phyloP scores from a whole-genome alignment of 2,797 vertebrate genomes.

The Eulemur albifrons region DNA sequence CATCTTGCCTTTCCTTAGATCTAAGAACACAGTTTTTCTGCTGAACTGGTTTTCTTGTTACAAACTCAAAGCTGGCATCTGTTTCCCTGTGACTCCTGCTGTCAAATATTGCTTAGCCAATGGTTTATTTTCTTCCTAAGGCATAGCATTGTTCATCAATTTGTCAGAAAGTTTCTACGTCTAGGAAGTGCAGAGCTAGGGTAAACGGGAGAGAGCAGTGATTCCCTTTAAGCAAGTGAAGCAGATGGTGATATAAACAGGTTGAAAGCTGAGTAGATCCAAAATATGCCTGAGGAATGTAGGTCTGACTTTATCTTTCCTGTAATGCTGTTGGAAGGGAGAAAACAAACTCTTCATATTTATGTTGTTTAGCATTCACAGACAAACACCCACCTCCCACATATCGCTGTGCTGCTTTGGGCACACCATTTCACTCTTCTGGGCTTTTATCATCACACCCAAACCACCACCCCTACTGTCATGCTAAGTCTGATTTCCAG shows the following conservation, averaged over 20 bases:
- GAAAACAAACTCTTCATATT: background rate
- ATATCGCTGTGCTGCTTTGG: background rate
- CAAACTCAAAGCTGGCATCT: background rate
- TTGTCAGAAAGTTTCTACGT: slow-evolving; percentile 20
- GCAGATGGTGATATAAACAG: slow-evolving; percentile 10
- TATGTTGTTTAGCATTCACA: background rate
- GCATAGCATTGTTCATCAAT: slow-evolving; percentile 12
- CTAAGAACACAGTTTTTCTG: background rate
- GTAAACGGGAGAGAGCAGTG: background rate
- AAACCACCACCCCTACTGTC: background rate
- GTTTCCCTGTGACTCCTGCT: slow-evolving; percentile 18
- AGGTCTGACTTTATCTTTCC: background rate
- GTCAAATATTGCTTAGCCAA: slow-evolving; percentile 22
- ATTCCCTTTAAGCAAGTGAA: background rate
- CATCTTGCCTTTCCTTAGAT: background rate
- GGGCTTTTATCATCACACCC: background rate
- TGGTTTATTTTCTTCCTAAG: background rate
- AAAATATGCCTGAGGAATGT: background rate
- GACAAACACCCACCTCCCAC: background rate
- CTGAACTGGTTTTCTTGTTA: background rate
- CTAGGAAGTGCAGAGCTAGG: background rate
- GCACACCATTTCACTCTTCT: background rate
- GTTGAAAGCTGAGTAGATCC: background rate
- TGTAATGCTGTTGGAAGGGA: background rate
- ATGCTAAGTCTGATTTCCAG: background rate